Conservation (phyloP, 2,888 invertebrate species). For the Sceliomorpha sp. region DNA sequence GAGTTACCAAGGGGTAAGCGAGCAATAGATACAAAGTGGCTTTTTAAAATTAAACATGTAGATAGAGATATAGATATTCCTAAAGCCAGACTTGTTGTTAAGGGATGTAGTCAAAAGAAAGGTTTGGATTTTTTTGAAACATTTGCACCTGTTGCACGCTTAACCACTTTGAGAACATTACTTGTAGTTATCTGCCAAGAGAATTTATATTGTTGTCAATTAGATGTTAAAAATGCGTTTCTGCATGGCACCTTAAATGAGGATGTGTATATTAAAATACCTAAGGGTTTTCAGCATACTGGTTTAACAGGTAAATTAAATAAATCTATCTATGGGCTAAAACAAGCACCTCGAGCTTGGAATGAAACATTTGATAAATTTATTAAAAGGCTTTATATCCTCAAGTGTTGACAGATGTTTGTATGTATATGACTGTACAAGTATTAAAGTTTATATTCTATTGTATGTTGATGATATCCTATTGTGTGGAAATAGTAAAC, state of each 20-base stretch:
- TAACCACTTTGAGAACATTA: constrained; percentile 40
- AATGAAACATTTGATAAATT: constrained; percentile 59
- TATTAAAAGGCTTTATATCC: constrained; percentile 39
- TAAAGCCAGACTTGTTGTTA: too few species aligned
- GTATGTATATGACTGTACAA: constrained; percentile 7
- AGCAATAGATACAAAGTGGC: constrained; percentile 52
- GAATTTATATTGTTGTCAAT: constrained; percentile 47
- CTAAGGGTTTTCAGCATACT: constrained; percentile 18
- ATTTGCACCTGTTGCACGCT: constrained; percentile 62
- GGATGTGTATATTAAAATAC: constrained; percentile 60
- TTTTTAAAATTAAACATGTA: constrained; percentile 54
- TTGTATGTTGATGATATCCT: constrained; percentile 28
- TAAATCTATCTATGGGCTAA: constrained; percentile 66
- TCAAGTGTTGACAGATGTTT: constrained; percentile 14
- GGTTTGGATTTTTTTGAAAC: too few species aligned
- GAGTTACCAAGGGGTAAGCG: too few species aligned
- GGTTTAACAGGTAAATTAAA: constrained; percentile 57
- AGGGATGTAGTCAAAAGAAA: too few species aligned
- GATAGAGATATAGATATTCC: constrained; percentile 49
- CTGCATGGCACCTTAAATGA: constrained; percentile 62
- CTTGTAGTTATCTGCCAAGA: constrained; percentile 37
- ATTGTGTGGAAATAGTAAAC: background rate
- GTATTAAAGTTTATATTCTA: constrained; percentile 5
- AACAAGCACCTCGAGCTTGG: constrained; percentile 65
- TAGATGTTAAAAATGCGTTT: constrained; percentile 68